phyloP scores from a whole-genome alignment of 2,888 invertebrate species.

The Diaperis boleti region DNA sequence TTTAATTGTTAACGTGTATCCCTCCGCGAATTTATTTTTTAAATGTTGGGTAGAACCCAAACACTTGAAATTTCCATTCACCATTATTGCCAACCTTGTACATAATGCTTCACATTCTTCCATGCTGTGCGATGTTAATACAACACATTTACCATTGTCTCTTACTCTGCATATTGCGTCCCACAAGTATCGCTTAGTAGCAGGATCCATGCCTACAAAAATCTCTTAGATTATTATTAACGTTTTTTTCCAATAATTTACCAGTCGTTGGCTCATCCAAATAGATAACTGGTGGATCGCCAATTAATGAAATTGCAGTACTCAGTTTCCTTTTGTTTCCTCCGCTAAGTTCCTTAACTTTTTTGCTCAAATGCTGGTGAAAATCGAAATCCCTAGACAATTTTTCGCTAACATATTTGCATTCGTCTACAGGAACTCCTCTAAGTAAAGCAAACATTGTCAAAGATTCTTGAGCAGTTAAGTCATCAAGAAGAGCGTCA shows the following conservation, averaged over 20 bases:
- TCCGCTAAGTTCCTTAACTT: slow-evolving; percentile 61
- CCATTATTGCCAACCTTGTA: slow-evolving; percentile 85
- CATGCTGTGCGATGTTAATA: slow-evolving; percentile 89
- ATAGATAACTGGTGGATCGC: slow-evolving; percentile 67
- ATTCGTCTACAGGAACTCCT: slow-evolving; percentile 63
- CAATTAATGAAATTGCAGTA: slow-evolving; percentile 67
- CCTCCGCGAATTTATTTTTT: slow-evolving; percentile 82
- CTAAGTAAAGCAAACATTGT: slow-evolving; percentile 68
- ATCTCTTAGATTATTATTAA: too few relatives aligned
- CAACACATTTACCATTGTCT: slow-evolving; percentile 79
- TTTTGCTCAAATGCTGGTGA: slow-evolving; percentile 61
- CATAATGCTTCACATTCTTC: slow-evolving; percentile 90
- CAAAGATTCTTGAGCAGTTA: slow-evolving; percentile 70
- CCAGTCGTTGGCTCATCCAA: slow-evolving; percentile 59
- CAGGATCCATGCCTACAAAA: slow-evolving; percentile 82
- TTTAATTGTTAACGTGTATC: slow-evolving; percentile 66
- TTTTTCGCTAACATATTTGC: slow-evolving; percentile 57
- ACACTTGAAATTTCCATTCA: slow-evolving; percentile 85
- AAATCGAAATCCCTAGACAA: slow-evolving; percentile 66
- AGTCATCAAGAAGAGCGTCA: slow-evolving; percentile 69
- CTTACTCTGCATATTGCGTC: slow-evolving; percentile 77
- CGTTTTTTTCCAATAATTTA: not conserved
- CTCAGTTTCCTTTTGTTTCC: slow-evolving; percentile 69
- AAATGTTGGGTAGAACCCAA: slow-evolving; percentile 85
- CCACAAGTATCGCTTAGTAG: slow-evolving; percentile 86